phyloP scores from a whole-genome alignment of 2,797 vertebrate genomes.

The Protosalanx chinensis region DNA sequence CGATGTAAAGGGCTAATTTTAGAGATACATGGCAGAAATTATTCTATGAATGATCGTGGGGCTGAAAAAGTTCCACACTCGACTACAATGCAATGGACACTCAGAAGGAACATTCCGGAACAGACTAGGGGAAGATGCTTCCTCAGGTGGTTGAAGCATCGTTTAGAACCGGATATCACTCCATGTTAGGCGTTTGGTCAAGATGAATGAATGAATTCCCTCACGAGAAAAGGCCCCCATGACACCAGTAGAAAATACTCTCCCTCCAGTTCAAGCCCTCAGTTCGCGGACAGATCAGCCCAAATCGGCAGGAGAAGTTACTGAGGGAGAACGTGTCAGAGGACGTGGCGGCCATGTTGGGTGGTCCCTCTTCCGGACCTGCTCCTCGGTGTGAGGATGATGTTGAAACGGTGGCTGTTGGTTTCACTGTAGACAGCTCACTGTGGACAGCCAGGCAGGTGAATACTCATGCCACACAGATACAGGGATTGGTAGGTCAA shows the following conservation, averaged over 20 bases:
- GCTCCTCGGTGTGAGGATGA: not conserved
- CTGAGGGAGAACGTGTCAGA: not conserved
- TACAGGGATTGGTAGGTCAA: not conserved
- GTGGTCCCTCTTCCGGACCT: not conserved
- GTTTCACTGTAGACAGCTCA: not conserved
- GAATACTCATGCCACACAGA: not conserved
- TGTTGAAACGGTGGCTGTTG: not conserved
- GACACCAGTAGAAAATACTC: conserved; percentile 11
- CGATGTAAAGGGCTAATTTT: conserved; percentile 57
- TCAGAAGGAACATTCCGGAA: conserved; percentile 18
- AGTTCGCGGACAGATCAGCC: not conserved
- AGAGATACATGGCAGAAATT: conserved; percentile 38
- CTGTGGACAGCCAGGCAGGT: not conserved
- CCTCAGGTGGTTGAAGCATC: conserved; percentile 20
- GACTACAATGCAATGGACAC: too few relatives aligned
- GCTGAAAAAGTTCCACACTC: conserved; percentile 25
- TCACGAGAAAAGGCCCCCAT: not conserved
- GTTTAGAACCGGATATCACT: too few relatives aligned
- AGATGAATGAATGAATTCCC: too few relatives aligned
- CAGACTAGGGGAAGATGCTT: conserved; percentile 17
- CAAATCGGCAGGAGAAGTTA: not conserved
- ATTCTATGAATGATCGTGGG: conserved; percentile 48
- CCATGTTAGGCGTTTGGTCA: too few relatives aligned
- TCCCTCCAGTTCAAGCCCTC: not conserved
- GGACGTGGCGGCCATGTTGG: not conserved